Conservation (phyloP, 2,888 invertebrate species). For the Polyommatus icarus region DNA sequence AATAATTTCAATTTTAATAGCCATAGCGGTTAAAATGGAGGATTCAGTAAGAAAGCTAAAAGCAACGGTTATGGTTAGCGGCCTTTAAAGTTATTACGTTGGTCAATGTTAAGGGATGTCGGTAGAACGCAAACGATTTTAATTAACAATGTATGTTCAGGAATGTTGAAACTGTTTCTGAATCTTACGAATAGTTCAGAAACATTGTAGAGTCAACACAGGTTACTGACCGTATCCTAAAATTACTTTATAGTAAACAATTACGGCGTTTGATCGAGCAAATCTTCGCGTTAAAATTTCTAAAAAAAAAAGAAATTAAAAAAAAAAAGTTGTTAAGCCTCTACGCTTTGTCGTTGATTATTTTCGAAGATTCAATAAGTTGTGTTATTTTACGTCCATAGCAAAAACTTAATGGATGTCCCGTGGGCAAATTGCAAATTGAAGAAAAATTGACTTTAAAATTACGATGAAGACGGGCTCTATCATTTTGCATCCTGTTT, state of each 20-base stretch:
- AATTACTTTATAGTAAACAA: background rate
- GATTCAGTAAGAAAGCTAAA: conserved; percentile 18
- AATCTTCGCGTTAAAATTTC: background rate
- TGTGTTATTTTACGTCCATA: background rate
- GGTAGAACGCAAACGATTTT: conserved; percentile 24
- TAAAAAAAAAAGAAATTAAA: background rate
- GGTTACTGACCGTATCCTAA: background rate
- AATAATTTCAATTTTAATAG: background rate
- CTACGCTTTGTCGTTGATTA: background rate
- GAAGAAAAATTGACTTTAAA: background rate
- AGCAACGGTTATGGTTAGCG: conserved; percentile 28
- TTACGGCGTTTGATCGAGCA: too few species aligned
- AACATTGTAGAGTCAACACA: background rate
- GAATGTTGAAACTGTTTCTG: conserved; percentile 16
- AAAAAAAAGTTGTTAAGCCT: background rate
- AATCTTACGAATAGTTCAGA: background rate
- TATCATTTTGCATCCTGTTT: background rate
- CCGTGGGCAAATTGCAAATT: conserved; percentile 11
- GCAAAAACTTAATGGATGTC: conserved; percentile 7
- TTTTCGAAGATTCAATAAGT: background rate
- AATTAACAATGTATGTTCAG: conserved; percentile 27
- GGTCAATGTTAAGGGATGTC: conserved; percentile 70
- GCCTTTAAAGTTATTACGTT: conserved; percentile 41
- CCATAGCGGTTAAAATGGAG: background rate
- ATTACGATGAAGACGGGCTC: background rate